Conservation (phyloP, 2,797 vertebrate genomes). For the Semotilus atromaculatus region DNA sequence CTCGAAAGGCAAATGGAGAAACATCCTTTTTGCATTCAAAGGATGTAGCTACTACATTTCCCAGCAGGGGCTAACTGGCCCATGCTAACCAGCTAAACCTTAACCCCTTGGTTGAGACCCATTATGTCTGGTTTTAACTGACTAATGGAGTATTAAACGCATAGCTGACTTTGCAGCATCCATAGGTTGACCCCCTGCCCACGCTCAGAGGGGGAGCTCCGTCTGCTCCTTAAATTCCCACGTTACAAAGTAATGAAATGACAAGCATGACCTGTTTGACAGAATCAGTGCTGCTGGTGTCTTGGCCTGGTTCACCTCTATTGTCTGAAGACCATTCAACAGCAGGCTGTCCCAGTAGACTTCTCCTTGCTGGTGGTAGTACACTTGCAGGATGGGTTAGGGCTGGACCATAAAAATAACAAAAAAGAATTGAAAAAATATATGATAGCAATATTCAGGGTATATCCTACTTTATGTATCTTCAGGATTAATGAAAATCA, state of each 20-base stretch:
- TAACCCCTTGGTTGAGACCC: background rate
- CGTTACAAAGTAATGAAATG: slow-evolving; percentile 18
- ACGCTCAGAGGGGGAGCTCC: background rate
- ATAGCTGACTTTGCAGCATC: background rate
- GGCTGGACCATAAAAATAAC: background rate
- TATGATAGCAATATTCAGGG: background rate
- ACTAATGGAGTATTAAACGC: background rate
- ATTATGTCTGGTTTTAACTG: slow-evolving; percentile 2
- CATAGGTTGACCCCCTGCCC: background rate
- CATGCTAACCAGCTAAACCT: background rate
- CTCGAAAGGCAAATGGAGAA: background rate
- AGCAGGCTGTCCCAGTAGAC: background rate
- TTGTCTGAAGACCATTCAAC: slow-evolving; percentile 19
- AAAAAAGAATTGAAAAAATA: background rate
- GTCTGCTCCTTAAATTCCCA: slow-evolving; percentile 28
- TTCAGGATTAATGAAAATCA: too few relatives aligned
- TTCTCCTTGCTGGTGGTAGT: background rate
- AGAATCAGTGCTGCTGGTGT: background rate
- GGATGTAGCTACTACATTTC: background rate
- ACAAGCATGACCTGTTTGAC: slow-evolving; percentile 22
- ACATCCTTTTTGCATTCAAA: background rate
- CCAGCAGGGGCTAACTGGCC: background rate
- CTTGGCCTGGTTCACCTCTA: background rate
- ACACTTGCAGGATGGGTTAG: background rate
- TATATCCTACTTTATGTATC: background rate